phyloP scores from a whole-genome alignment of 92 coral and sea anemone genomes.

The Actinostola sp. region DNA sequence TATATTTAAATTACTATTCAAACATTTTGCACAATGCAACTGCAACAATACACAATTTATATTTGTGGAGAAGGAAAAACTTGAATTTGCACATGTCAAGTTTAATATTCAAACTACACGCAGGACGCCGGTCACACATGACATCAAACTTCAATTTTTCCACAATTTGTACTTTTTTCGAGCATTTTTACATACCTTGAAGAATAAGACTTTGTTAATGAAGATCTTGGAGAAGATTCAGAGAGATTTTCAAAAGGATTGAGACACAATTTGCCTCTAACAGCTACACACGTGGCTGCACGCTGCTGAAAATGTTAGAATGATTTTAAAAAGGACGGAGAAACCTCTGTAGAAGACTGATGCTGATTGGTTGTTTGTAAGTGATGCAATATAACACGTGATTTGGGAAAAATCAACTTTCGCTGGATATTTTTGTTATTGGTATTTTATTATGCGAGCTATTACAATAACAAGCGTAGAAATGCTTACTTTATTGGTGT shows the following conservation, averaged over 20 bases:
- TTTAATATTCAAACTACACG: not conserved
- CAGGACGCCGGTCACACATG: not conserved
- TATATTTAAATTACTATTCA: too few species aligned
- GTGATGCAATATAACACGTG: conserved; percentile 26
- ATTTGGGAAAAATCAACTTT: not conserved
- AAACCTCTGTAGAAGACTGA: conserved; percentile 18
- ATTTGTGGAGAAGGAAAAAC: not conserved
- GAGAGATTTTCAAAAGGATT: conserved; percentile 3
- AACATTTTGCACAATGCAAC: too few species aligned
- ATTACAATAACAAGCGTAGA: too few species aligned
- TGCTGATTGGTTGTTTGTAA: conserved; percentile 11
- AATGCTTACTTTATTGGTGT: too few species aligned
- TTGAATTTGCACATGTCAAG: conserved; percentile 1
- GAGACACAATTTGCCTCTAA: conserved; percentile 6
- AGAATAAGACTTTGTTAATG: not conserved
- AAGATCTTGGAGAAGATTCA: not conserved
- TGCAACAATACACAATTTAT: too few species aligned
- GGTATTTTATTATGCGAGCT: too few species aligned
- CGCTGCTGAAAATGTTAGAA: conserved; percentile 16
- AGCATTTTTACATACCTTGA: conserved; percentile 3
- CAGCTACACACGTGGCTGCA: conserved; percentile 42
- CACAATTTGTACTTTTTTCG: not conserved
- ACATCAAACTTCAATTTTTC: not conserved
- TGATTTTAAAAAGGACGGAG: not conserved
- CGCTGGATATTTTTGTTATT: too few species aligned